phyloP scores from a whole-genome alignment of 2,888 invertebrate genomes.

The Geophilus truncorum region DNA sequence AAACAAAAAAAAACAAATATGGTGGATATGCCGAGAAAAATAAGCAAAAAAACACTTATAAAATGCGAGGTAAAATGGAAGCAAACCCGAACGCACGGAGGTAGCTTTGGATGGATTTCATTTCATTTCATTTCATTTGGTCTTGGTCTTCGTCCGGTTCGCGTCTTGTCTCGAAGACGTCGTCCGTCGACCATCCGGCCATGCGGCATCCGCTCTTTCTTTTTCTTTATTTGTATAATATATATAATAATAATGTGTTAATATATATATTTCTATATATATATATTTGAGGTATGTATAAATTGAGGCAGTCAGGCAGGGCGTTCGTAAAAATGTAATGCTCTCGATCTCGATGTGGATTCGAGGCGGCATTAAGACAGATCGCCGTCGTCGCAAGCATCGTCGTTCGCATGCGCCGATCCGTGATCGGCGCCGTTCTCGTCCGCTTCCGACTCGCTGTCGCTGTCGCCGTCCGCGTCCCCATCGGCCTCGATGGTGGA shows the following conservation, averaged over 20 bases:
- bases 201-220: not conserved
- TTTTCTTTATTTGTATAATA: not conserved
- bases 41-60: not conserved
- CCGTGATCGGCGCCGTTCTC: no score
- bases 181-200: no score
- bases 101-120: constrained; percentile 12
- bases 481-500: constrained; percentile 28
- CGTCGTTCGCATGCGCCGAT: not conserved
- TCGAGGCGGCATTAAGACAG: not conserved
- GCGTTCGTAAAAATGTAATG: not conserved
- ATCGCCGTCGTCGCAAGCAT: not conserved
- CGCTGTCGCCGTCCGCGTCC: no score
- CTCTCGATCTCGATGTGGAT: no score
- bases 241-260: no score
- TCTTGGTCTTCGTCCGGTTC: no score
- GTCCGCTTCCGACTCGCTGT: no score
- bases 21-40: not conserved
- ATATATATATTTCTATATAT: no score
- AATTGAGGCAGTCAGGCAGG: not conserved
- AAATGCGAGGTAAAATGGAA: not conserved
- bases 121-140: no score
- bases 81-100: not conserved
- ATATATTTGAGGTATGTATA: not conserved
- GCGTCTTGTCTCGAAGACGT: no score
- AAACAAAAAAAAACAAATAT: not conserved